These are phyloP conservation scores for Gastrophysa polygoni DNA, from an alignment of 2,888 invertebrate species.

Conservation along the genomic window DNA sequence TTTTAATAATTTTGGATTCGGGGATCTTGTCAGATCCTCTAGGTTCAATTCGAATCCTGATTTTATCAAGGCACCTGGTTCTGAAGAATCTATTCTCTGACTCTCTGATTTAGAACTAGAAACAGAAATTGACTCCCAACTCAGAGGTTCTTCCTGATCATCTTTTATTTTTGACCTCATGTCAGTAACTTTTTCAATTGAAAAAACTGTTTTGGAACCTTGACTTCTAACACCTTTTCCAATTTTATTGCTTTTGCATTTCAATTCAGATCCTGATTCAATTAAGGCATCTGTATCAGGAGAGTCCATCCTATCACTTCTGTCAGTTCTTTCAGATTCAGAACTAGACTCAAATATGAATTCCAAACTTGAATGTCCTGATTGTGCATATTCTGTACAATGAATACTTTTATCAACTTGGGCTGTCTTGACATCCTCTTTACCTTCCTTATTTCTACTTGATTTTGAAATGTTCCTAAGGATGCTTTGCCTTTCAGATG, in stretches of 20 bases:
- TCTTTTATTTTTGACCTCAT: neutral
- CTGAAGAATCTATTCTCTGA: neutral
- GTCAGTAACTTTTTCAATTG: neutral
- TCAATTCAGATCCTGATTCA: neutral
- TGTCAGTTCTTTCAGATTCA: neutral
- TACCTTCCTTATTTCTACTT: constrained; percentile 6
- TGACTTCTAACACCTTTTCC: too few relatives aligned
- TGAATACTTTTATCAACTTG: too few relatives aligned
- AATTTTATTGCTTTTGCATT: too few relatives aligned
- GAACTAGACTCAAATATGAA: neutral
- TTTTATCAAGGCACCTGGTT: neutral
- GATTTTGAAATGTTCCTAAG: constrained; percentile 41
- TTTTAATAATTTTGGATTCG: constrained; percentile 9
- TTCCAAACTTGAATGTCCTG: constrained; percentile 6
- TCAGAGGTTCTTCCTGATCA: constrained; percentile 1
- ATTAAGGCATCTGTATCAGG: neutral
- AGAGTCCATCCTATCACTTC: neutral
- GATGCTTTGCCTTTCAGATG: constrained; percentile 39
- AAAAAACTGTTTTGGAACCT: neutral
- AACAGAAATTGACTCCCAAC: neutral
- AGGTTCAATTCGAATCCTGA: neutral
- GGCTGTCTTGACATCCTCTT: neutral
- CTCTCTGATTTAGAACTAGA: neutral
- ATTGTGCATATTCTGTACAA: too few relatives aligned
- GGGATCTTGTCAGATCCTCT: neutral